Evolutionary conservation across 2,888 invertebrate species (phyloP).

Genomic region (Pollenia griseotomentosa): DNA sequence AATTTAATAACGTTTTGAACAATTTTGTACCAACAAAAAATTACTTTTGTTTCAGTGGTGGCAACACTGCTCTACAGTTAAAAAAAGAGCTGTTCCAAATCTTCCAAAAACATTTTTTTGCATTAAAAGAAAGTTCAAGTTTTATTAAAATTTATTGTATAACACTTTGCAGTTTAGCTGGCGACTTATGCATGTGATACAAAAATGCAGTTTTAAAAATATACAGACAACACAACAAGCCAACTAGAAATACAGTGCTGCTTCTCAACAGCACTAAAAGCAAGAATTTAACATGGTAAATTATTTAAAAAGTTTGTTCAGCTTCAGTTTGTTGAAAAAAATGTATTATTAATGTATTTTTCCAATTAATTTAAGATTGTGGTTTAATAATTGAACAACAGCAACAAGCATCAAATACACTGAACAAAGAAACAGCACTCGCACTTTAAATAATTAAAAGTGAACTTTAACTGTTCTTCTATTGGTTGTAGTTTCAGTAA

Average conservation of each 20-base stretch:
- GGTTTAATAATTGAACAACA: slow-evolving; percentile 52
- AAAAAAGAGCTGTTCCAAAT: no score
- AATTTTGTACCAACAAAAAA: no score
- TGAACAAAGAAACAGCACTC: slow-evolving; percentile 10
- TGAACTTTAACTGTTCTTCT: no score
- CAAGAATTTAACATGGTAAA: slow-evolving; percentile 50
- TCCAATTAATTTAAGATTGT: slow-evolving; percentile 65
- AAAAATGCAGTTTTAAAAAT: slow-evolving; percentile 8
- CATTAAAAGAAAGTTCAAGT: no score
- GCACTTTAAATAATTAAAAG: not conserved
- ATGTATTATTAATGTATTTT: slow-evolving; percentile 35
- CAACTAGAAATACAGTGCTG: not conserved
- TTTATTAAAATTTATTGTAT: not conserved
- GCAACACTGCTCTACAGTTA: no score
- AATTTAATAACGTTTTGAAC: not conserved
- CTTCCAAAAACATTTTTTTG: no score
- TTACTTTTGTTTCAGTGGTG: no score
- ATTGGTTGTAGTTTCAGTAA: not conserved
- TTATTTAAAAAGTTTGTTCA: slow-evolving; percentile 53
- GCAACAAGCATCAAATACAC: slow-evolving; percentile 47
- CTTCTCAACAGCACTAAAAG: slow-evolving; percentile 1
- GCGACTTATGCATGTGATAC: slow-evolving; percentile 14
- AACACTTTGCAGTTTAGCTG: not conserved
- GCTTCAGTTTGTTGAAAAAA: slow-evolving; percentile 37
- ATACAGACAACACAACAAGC: not conserved